Base-by-base conservation (phyloP, 2,888 invertebrate species). In the Carterocephalus palaemon region DNA sequence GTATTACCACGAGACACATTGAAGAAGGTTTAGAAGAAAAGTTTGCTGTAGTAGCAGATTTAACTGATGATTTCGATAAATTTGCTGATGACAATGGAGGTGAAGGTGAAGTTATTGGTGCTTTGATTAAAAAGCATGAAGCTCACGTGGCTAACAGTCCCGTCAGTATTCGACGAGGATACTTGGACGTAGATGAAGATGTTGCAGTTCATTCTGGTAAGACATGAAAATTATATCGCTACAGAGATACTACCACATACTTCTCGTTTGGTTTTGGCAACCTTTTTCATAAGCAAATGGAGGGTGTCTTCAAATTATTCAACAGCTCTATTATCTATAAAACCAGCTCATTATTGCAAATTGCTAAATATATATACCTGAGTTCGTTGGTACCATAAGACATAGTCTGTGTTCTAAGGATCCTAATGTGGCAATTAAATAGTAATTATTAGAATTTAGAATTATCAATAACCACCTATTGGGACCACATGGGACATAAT, bases 201-300 rank as follows among this genome's bases (percentile, higher is more conserved):
- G 91, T 90, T 51, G 91, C 90, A 52, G 88, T 92, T 60, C 93
- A 92, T 85, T 93, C 93, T 64, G 92, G 92, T 93, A 89, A 88
- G 82, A 53, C 45, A 39, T 32, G 20, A 16, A 8, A 22, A 19
- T 7, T 32, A n/a, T 36, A 9, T 9, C 2, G 8, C 9, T 13
- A 23, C 2, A 16, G n/a, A 16, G 4, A 24, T 26, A 8, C 10
- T 17, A 4, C 4, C 7, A 8, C 13, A n/a, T n/a, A n/a, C n/a
- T n/a, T n/a, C n/a, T n/a, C n/a, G n/a, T n/a, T n/a, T n/a, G n/a
- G n/a, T n/a, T n/a, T n/a, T n/a, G n/a, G n/a, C n/a, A n/a, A n/a
- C n/a, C n/a, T n/a, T n/a, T 19, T 8, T 12, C 2, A 28, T 38
- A n/a, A n/a, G 38, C 28, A 19, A 28, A 39, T 29, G 13, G 10